Percentiles rank a stretch among this genome's conserved stretches.
phyloP scores from a whole-genome alignment of 2,888 invertebrate genomes.

The Morpho achilles region DNA sequence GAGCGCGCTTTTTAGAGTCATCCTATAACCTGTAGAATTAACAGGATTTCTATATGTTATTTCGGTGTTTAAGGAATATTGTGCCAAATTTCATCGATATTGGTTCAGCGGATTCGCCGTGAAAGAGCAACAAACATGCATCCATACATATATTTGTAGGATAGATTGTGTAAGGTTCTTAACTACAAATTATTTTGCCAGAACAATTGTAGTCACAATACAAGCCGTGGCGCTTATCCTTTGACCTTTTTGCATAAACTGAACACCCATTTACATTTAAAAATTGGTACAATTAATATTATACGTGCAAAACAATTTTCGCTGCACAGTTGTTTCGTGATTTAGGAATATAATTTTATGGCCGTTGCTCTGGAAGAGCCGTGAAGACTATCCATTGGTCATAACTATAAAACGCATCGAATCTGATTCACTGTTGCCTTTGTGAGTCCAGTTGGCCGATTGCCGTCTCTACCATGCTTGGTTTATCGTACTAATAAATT shows the following conservation, averaged over 20 bases:
- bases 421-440: slow-evolving; percentile 61
- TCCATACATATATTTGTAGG: too few relatives aligned
- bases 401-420: slow-evolving; percentile 64
- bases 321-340: slow-evolving; percentile 17
- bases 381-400: slow-evolving; percentile 55
- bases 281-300: slow-evolving; percentile 10
- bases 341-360: slow-evolving; percentile 33
- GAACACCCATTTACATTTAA: slow-evolving; percentile 21
- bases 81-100: too few relatives aligned
- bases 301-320: slow-evolving; percentile 9
- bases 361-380: slow-evolving; percentile 29
- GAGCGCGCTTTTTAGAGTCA: too few relatives aligned
- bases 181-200: slow-evolving; percentile 22
- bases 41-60: too few relatives aligned
- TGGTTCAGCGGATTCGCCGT: too few relatives aligned
- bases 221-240: slow-evolving; percentile 33
- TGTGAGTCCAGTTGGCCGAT: slow-evolving; percentile 50
- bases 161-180: slow-evolving; percentile 27
- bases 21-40: too few relatives aligned
- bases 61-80: too few relatives aligned
- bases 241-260: slow-evolving; percentile 32
- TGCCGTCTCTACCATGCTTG: slow-evolving; percentile 47
- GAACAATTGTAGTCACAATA: slow-evolving; percentile 22
- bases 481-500: slow-evolving; percentile 59
- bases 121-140: too few relatives aligned